These are phyloP conservation scores for Epirrhoe tristata DNA, from an alignment of 2,888 invertebrate species.

Conservation along the genomic window DNA sequence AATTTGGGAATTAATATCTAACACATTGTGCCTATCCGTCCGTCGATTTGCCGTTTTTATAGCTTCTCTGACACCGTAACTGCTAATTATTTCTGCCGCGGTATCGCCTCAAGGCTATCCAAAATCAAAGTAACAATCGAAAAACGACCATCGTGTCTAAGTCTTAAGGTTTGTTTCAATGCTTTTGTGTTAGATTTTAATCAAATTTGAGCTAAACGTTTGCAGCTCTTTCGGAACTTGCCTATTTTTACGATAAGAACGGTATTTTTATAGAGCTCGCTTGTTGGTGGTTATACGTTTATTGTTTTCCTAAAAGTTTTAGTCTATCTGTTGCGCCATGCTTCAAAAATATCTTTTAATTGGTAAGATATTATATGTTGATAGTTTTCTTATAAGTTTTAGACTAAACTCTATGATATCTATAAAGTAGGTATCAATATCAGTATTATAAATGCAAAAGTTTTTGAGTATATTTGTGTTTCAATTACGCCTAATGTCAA, in stretches of 20 bases:
- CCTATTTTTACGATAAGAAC: slow-evolving; percentile 46
- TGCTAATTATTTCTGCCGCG: slow-evolving; percentile 72
- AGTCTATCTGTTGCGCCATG: slow-evolving; percentile 21
- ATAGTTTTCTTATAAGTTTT: too few relatives aligned
- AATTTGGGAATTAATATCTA: slow-evolving; percentile 84
- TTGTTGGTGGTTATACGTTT: slow-evolving; percentile 43
- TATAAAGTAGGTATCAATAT: too few relatives aligned
- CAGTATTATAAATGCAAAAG: too few relatives aligned
- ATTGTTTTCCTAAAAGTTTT: slow-evolving; percentile 42
- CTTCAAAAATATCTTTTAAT: slow-evolving; percentile 1
- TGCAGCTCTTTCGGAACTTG: slow-evolving; percentile 42
- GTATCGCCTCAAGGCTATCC: slow-evolving; percentile 65
- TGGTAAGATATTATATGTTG: not conserved
- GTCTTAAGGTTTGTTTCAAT: slow-evolving; percentile 45
- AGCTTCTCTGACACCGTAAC: slow-evolving; percentile 74
- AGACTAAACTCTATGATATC: too few relatives aligned
- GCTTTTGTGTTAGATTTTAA: slow-evolving; percentile 45
- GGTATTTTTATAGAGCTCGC: slow-evolving; percentile 44
- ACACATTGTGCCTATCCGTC: slow-evolving; percentile 82
- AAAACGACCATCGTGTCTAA: slow-evolving; percentile 48
- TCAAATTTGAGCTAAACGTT: slow-evolving; percentile 53
- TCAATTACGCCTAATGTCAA: too few relatives aligned
- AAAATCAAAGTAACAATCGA: slow-evolving; percentile 45
- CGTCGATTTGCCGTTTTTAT: slow-evolving; percentile 79
- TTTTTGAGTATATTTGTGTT: too few relatives aligned